These are phyloP conservation scores for Chalcis sispes DNA, from an alignment of 2,888 invertebrate genomes.

Conservation along the genomic window DNA sequence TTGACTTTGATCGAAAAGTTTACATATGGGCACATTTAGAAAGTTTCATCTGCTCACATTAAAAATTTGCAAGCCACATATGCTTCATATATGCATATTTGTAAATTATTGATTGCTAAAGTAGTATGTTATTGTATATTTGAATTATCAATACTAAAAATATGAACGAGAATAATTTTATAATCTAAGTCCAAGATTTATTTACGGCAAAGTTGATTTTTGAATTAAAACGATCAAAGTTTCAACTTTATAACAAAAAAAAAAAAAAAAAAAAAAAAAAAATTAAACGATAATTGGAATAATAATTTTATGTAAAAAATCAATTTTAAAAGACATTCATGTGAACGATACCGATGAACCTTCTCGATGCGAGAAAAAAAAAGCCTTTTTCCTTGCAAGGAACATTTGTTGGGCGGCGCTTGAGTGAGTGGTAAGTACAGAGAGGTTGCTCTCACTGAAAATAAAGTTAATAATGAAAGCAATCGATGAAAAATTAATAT, in stretches of 20 bases:
- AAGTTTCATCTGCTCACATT: conserved; percentile 24
- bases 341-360: conserved; percentile 36
- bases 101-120: conserved; percentile 13
- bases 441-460: conserved; percentile 65
- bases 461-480: conserved; percentile 24
- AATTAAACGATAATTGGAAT: too few relatives aligned
- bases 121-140: conserved; percentile 6
- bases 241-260: too few relatives aligned
- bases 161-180: not conserved
- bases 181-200: too few relatives aligned
- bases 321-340: too few relatives aligned
- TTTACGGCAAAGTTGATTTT: too few relatives aligned
- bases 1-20: conserved; percentile 32
- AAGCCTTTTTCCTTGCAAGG: conserved; percentile 69
- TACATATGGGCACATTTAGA: conserved; percentile 37
- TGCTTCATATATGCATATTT: conserved; percentile 30
- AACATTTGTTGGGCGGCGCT: conserved; percentile 71
- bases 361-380: conserved; percentile 63
- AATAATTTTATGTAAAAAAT: too few relatives aligned
- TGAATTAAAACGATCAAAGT: conserved; percentile 1
- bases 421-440: conserved; percentile 75
- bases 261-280: too few relatives aligned
- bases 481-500: not conserved
- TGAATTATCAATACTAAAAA: not conserved
- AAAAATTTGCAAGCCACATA: conserved; percentile 16